Base-by-base conservation (phyloP, 2,888 invertebrate genomes). In the Microplitis deprimator region DNA sequence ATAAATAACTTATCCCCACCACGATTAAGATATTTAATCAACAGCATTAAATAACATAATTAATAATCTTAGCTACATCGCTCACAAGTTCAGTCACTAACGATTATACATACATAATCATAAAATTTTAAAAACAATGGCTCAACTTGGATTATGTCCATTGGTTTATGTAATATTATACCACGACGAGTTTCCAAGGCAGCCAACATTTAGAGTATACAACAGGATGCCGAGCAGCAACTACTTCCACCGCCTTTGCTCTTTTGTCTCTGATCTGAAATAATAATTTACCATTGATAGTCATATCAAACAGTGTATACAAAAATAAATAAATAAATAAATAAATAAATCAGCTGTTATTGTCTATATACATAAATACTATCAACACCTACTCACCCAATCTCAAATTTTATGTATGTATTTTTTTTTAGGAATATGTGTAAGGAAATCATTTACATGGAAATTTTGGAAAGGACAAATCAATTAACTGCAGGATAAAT, bases 231-330 rank as follows among this genome's bases (percentile, higher is more conserved):
- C 87, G 96, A 96, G 93, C 97, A 97, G 93, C 97, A 97, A 94
- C 96, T 96, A 93, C 96, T 96, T 87, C 96, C 96, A 84, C 96
- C 96, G 84, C 96, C 96, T 95, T 97, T 97, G 92, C 96, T 96
- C 92, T 97, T 97, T 92, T 96, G 96, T 92, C 96, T 94, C 93
- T 97, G 96, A 94, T 97, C 97, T 97, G 93, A 85, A 94, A 93
- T 88, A 88, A 70, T 84, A 81, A 75, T 61, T 64, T 7, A n/a
- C 17, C 29, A 29, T 29, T 59, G 13, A 59, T 59, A 59, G n/a
- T 59, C 10, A 59, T 13, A 59, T 6, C 13, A 10, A 8, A 59
- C 59, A 5, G 10, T 59, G 10, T 59, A 29, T 29, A 29, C 3
- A 29, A 29, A n/a, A 76, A 29, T n/a, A n/a, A n/a, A n/a, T n/a